Evolutionary conservation across 2,113 vertebrate species (phyloP).

Genomic region (Leptodactylus fuscus): DNA sequence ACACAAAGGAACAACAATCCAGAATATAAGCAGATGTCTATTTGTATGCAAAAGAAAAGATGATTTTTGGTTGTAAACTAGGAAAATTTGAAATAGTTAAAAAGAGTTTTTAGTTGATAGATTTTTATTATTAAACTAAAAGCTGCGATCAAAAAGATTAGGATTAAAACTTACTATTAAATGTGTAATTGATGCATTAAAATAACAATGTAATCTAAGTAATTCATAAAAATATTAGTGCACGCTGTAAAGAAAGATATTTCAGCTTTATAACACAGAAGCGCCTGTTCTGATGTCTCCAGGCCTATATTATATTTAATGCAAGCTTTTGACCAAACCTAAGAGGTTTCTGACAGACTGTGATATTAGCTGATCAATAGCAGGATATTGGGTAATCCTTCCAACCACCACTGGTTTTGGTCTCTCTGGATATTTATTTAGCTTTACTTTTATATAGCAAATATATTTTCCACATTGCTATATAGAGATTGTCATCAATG

Average conservation of each 20-base stretch:
- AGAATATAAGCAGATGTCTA: slow-evolving; percentile 20
- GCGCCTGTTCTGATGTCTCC: too few relatives aligned
- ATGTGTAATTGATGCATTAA: too few relatives aligned
- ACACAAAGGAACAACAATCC: slow-evolving; percentile 22
- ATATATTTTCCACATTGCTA: too few relatives aligned
- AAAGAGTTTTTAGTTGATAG: background rate
- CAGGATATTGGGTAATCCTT: too few relatives aligned
- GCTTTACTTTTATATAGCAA: too few relatives aligned
- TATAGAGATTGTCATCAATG: too few relatives aligned
- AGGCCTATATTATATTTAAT: too few relatives aligned
- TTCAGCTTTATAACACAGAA: background rate
- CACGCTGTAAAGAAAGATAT: background rate
- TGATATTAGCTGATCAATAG: background rate
- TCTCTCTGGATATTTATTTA: too few relatives aligned
- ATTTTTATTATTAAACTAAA: background rate
- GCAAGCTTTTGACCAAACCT: background rate
- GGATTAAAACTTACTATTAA: too few relatives aligned
- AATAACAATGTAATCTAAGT: too few relatives aligned
- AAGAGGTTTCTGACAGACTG: background rate
- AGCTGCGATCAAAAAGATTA: too few relatives aligned
- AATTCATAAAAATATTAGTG: too few relatives aligned
- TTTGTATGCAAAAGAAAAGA: slow-evolving; percentile 25
- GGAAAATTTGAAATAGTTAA: background rate
- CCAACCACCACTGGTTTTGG: background rate
- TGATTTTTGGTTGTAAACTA: background rate